These are phyloP conservation scores for Florisuga fusca DNA, from an alignment of 2,797 vertebrate species.

Conservation along the genomic window DNA sequence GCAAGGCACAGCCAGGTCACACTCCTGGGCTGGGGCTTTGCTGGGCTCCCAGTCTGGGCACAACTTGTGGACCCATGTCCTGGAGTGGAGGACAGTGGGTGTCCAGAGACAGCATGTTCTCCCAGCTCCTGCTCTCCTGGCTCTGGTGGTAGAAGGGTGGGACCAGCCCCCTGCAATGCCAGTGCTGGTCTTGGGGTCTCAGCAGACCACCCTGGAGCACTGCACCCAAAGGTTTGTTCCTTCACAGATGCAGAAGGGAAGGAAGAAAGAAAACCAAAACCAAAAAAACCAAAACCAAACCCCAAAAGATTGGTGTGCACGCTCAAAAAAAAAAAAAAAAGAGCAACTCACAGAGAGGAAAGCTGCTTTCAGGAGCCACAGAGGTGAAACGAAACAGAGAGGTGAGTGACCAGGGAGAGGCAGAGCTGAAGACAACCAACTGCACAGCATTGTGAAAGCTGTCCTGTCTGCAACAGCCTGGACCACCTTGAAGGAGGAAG, in stretches of 20 bases:
- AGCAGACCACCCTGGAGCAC: not conserved
- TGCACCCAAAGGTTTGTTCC: not conserved
- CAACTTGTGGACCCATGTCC: fast-evolving
- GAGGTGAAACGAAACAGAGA: constrained; percentile 51
- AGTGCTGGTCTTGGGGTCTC: not conserved
- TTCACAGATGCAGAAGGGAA: not conserved
- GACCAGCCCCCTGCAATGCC: not conserved
- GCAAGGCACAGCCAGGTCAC: not conserved
- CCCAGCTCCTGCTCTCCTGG: not conserved
- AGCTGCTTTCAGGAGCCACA: constrained; percentile 57
- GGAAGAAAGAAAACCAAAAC: not conserved
- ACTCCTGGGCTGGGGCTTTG: not conserved
- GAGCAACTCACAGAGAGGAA: constrained; percentile 45
- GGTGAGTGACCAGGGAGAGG: constrained; percentile 33
- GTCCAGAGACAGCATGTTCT: not conserved
- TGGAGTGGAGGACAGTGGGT: fast-evolving
- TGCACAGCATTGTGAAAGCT: constrained; percentile 22
- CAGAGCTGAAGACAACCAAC: constrained; percentile 14
- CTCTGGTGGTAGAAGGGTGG: not conserved
- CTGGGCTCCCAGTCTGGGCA: not conserved
- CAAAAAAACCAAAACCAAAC: too few species aligned
- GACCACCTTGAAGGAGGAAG: constrained; percentile 5
- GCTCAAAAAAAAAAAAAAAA: not conserved
- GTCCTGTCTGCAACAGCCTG: constrained; percentile 29
- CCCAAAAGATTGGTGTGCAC: not conserved